Evolutionary conservation across 2,888 invertebrate genomes (phyloP).

Genomic region (Lasioglossum malachurum): DNA sequence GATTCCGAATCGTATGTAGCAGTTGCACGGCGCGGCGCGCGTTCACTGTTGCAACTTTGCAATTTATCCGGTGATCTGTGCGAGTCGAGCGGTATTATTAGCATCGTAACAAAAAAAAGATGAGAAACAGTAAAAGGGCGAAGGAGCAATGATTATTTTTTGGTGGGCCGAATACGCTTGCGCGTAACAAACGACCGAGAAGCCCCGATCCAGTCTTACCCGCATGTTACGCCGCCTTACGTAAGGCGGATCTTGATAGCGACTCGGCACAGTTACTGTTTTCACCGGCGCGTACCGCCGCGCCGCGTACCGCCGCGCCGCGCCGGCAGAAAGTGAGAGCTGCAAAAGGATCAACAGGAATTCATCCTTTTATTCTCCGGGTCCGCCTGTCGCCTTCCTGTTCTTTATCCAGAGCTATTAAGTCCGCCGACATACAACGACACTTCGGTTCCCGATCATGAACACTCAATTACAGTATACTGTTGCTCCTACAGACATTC

Average conservation of each 20-base stretch:
- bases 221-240: constrained; percentile 51
- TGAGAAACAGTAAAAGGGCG: not conserved
- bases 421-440: not conserved
- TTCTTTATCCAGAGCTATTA: constrained; percentile 7
- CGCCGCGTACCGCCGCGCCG: constrained; percentile 26
- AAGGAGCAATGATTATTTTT: constrained; percentile 18
- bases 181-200: constrained; percentile 42
- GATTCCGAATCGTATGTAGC: not conserved
- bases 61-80: not conserved
- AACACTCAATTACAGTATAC: not conserved
- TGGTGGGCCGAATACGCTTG: not conserved
- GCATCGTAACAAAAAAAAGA: not conserved
- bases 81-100: not conserved
- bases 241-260: constrained; percentile 73
- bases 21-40: not conserved
- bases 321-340: constrained; percentile 64
- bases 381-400: constrained; percentile 13
- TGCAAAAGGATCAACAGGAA: constrained; percentile 55
- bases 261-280: constrained; percentile 63
- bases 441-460: not conserved
- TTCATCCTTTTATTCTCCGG: constrained; percentile 44
- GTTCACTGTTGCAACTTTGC: not conserved
- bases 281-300: constrained; percentile 58
- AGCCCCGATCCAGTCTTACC: constrained; percentile 34
- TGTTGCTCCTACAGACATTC: not conserved